A percentile compares a stretch with the other conserved stretches of the same genome.
Conservation (phyloP, 2,113 vertebrate species). For the Butorides virescens region DNA sequence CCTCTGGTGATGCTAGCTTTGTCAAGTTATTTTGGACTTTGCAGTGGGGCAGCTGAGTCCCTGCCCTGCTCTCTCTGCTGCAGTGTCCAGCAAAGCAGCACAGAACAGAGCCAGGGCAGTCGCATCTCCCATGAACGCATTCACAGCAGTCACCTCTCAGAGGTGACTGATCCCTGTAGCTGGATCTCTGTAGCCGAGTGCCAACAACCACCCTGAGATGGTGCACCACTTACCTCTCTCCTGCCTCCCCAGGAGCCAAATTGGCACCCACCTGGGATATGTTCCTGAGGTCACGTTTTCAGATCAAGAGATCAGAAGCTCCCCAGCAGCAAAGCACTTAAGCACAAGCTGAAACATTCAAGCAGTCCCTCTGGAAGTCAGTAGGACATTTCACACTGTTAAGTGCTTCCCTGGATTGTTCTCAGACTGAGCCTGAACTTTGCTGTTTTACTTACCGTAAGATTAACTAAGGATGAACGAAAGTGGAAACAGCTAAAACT, state of each 20-base stretch:
- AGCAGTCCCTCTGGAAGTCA: background rate
- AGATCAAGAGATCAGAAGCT: background rate
- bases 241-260: background rate
- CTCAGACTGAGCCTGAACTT: slow-evolving; percentile 13
- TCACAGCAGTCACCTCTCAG: background rate
- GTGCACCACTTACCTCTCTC: background rate
- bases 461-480: background rate
- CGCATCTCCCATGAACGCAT: fast-evolving
- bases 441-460: background rate
- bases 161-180: too few species aligned
- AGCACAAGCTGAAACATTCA: background rate
- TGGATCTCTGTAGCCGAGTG: background rate
- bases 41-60: background rate
- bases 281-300: background rate
- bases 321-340: background rate
- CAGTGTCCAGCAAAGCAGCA: fast-evolving
- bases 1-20: background rate
- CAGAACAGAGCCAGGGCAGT: background rate
- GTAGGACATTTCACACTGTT: background rate
- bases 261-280: background rate
- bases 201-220: background rate
- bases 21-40: background rate
- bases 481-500: background rate
- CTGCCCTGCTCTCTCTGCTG: background rate
- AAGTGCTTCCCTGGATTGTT: background rate